Evolutionary conservation across 2,888 invertebrate genomes (phyloP).

Genomic region (Aelia acuminata): DNA sequence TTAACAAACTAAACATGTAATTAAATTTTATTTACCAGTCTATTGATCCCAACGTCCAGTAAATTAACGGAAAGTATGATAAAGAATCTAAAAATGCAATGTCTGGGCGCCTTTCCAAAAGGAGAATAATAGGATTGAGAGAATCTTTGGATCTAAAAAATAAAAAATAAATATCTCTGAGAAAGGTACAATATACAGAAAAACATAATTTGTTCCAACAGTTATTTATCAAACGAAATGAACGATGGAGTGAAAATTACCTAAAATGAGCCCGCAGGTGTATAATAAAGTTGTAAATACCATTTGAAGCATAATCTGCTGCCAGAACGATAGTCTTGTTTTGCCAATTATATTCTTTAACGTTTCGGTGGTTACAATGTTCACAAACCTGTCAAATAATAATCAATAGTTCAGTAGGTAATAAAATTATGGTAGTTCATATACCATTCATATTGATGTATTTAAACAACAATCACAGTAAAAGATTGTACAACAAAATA

Average conservation of each 20-base stretch:
- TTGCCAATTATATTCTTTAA: conserved; percentile 96
- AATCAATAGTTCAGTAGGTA: neutral
- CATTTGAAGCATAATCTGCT: conserved; percentile 96
- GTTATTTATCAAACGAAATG: too few species aligned
- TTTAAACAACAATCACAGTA: too few species aligned
- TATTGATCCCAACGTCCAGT: conserved; percentile 98
- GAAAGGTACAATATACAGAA: too few species aligned
- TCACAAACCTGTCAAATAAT: conserved; percentile 82
- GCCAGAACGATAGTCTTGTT: conserved; percentile 97
- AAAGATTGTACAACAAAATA: too few species aligned
- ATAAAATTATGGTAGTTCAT: too few species aligned
- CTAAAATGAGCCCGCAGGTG: conserved; percentile 93
- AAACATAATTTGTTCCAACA: too few species aligned
- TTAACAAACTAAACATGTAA: neutral
- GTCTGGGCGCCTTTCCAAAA: conserved; percentile 91
- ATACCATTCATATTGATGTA: too few species aligned
- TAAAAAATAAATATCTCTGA: neutral
- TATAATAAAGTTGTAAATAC: conserved; percentile 98
- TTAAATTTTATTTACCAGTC: conserved; percentile 79
- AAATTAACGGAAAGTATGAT: conserved; percentile 96
- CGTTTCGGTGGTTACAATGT: conserved; percentile 92
- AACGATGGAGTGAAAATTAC: neutral
- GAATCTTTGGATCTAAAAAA: conserved; percentile 86
- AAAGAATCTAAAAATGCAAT: conserved; percentile 95
- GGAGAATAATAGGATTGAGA: conserved; percentile 93